Evolutionary conservation across 2,888 invertebrate species (phyloP).

Genomic region (Cerastoderma edule): DNA sequence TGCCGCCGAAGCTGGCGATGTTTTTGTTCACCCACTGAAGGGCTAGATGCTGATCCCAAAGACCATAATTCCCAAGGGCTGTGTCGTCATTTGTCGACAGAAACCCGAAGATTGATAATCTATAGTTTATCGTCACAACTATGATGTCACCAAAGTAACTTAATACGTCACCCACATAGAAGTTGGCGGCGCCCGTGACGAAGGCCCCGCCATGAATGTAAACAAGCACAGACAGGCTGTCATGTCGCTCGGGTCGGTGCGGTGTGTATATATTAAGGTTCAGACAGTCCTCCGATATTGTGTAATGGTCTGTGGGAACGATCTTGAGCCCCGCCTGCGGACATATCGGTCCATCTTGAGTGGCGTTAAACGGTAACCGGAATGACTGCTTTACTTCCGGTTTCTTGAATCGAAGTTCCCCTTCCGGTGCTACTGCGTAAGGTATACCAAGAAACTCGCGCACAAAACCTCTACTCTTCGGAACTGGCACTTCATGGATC

Average conservation of each 20-base stretch:
- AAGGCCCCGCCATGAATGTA: slow-evolving; percentile 59
- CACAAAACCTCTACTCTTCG: background rate
- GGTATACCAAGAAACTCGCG: slow-evolving; percentile 49
- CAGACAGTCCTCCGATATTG: slow-evolving; percentile 52
- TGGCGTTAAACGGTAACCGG: slow-evolving; percentile 36
- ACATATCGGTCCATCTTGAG: slow-evolving; percentile 40
- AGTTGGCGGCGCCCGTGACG: slow-evolving; percentile 33
- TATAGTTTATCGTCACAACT: slow-evolving; percentile 67
- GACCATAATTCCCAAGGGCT: slow-evolving; percentile 68
- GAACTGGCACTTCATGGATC: background rate
- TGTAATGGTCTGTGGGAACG: slow-evolving; percentile 4
- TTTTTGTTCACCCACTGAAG: slow-evolving; percentile 72
- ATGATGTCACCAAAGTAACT: slow-evolving; percentile 52
- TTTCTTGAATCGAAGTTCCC: slow-evolving; percentile 44
- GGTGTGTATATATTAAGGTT: slow-evolving; percentile 54
- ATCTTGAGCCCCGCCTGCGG: slow-evolving; percentile 31
- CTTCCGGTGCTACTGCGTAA: slow-evolving; percentile 43
- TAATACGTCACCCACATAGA: slow-evolving; percentile 41
- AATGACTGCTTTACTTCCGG: slow-evolving; percentile 30
- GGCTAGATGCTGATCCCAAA: slow-evolving; percentile 72
- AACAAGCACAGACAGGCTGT: slow-evolving; percentile 43
- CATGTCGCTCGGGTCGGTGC: background rate
- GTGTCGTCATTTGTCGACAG: slow-evolving; percentile 55
- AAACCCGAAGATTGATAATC: slow-evolving; percentile 69
- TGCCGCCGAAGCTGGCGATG: slow-evolving; percentile 64